Evolutionary conservation across 2,113 vertebrate species (phyloP).

Genomic region (Grammomys dolichurus): DNA sequence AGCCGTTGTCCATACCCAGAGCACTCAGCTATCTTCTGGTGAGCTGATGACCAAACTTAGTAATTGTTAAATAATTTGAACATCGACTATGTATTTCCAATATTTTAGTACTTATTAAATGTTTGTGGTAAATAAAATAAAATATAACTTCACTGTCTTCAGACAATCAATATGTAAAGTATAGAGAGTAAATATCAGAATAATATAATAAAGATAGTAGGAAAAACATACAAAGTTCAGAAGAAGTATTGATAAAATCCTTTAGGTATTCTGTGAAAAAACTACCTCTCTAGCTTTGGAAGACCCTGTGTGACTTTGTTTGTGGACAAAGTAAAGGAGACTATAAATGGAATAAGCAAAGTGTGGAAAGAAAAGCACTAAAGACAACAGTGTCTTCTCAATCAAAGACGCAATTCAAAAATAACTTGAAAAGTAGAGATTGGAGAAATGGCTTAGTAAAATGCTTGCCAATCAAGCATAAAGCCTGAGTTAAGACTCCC

Average conservation of each 20-base stretch:
- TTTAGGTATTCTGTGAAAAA: neutral
- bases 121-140: constrained; percentile 20
- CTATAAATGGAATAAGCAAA: neutral
- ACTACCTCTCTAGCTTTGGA: neutral
- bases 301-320: neutral
- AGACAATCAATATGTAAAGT: neutral
- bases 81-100: neutral
- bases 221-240: neutral
- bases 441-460: neutral
- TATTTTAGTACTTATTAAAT: neutral
- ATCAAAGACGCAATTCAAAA: neutral
- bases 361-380: neutral
- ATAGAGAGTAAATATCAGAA: neutral
- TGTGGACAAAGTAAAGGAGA: neutral
- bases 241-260: neutral
- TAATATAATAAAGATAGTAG: neutral
- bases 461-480: neutral
- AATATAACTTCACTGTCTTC: neutral
- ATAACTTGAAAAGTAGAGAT: neutral
- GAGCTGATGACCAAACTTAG: neutral
- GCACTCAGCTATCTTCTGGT: neutral
- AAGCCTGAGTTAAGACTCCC: neutral
- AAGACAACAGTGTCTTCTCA: neutral
- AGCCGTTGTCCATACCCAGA: neutral
- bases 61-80: constrained; percentile 22